A percentile compares a stretch with the other conserved stretches of the same genome.
Conservation (phyloP, 2,113 vertebrate genomes). For the Rhinopithecus roxellana region DNA sequence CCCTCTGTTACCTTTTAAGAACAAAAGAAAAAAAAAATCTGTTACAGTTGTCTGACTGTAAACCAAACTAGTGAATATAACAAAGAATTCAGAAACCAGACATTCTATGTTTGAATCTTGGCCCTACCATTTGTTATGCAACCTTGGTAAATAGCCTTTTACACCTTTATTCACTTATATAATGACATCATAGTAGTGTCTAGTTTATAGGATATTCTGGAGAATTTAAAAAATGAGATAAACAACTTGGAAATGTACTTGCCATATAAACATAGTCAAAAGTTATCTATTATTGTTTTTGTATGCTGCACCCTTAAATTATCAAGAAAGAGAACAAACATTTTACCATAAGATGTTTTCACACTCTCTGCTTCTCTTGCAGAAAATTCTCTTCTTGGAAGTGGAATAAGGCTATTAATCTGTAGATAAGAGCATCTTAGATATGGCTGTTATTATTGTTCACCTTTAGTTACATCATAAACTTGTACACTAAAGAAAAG, state of each 20-base stretch:
- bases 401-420: neutral
- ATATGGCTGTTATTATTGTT: neutral
- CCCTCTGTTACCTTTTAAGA: neutral
- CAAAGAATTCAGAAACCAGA: neutral
- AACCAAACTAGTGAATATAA: neutral
- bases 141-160: neutral
- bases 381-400: neutral
- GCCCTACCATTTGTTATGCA: neutral
- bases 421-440: neutral
- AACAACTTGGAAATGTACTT: neutral
- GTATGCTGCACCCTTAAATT: neutral
- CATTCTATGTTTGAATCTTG: neutral
- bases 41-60: neutral
- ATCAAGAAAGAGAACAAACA: neutral
- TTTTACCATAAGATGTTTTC: neutral
- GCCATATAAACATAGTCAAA: neutral
- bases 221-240: neutral
- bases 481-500: neutral
- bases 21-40: neutral
- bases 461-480: neutral
- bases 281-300: neutral
- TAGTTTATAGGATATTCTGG: neutral
- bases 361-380: neutral
- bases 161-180: neutral
- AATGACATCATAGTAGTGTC: neutral